phyloP scores from a whole-genome alignment of 1,140 invertebrate species.

The Megathymus violae region DNA sequence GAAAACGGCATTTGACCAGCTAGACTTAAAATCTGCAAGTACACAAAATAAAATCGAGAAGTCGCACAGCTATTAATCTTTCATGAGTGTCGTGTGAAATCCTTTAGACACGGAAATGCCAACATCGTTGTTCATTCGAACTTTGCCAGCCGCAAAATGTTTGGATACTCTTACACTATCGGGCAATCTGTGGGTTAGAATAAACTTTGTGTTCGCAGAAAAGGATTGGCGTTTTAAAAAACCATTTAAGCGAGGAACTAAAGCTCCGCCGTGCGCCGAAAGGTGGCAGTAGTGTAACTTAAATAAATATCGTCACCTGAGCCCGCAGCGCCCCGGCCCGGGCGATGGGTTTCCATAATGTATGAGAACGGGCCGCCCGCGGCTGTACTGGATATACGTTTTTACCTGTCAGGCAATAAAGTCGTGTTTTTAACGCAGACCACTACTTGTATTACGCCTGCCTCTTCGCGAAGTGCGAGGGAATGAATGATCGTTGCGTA shows the following conservation, averaged over 20 bases:
- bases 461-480: slow-evolving; percentile 17
- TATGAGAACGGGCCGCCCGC: slow-evolving; percentile 12
- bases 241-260: slow-evolving; percentile 21
- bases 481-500: slow-evolving; percentile 34
- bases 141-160: no score
- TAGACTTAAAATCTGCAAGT: no score
- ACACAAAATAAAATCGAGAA: no score
- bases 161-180: slow-evolving; percentile 25
- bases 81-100: no score
- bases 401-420: background rate
- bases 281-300: slow-evolving; percentile 20
- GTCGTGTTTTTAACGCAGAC: background rate
- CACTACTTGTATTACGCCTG: slow-evolving; percentile 15
- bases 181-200: slow-evolving; percentile 11
- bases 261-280: slow-evolving; percentile 7
- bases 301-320: slow-evolving; percentile 25
- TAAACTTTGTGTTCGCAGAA: slow-evolving; percentile 10
- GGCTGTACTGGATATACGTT: background rate
- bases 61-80: no score
- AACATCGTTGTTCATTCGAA: no score
- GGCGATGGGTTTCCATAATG: slow-evolving; percentile 29
- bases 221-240: slow-evolving; percentile 33
- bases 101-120: no score
- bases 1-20: no score
- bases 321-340: slow-evolving; percentile 11